Conservation (phyloP, 2,888 invertebrate genomes). For the Caenorhabditis imperialis region DNA sequence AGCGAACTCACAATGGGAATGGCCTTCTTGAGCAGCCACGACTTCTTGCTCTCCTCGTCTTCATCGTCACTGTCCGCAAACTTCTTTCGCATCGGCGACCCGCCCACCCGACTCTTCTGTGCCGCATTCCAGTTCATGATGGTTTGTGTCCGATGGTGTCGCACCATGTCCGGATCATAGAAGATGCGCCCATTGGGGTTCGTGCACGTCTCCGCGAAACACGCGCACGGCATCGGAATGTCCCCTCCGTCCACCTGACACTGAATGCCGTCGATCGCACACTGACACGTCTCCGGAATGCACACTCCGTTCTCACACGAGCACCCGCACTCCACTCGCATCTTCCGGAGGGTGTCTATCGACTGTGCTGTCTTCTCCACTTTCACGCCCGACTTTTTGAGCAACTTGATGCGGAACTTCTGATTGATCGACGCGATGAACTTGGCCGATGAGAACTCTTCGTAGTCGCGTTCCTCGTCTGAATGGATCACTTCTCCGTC, state of each 20-base stretch:
- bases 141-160: slow-evolving; percentile 11
- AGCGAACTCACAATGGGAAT: not conserved
- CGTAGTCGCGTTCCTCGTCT: slow-evolving; percentile 24
- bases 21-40: slow-evolving; percentile 5
- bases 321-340: slow-evolving; percentile 58
- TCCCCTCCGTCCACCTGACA: slow-evolving; percentile 53
- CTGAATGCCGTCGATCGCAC: slow-evolving; percentile 46
- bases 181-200: slow-evolving; percentile 46
- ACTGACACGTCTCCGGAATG: slow-evolving; percentile 59
- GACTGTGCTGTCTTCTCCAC: slow-evolving; percentile 18
- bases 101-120: slow-evolving; percentile 31
- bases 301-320: slow-evolving; percentile 59
- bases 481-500: slow-evolving; percentile 41
- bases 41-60: slow-evolving; percentile 7
- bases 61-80: slow-evolving; percentile 41
- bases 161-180: slow-evolving; percentile 40
- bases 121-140: slow-evolving; percentile 32
- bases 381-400: slow-evolving; percentile 45
- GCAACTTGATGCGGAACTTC: slow-evolving; percentile 26
- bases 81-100: slow-evolving; percentile 37
- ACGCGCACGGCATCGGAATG: slow-evolving; percentile 33
- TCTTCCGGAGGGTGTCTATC: slow-evolving; percentile 24
- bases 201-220: slow-evolving; percentile 19
- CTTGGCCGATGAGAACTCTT: slow-evolving; percentile 30
- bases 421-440: slow-evolving; percentile 2